phyloP scores from a whole-genome alignment of 2,888 invertebrate genomes.

The Lasioglossum pauxillum region DNA sequence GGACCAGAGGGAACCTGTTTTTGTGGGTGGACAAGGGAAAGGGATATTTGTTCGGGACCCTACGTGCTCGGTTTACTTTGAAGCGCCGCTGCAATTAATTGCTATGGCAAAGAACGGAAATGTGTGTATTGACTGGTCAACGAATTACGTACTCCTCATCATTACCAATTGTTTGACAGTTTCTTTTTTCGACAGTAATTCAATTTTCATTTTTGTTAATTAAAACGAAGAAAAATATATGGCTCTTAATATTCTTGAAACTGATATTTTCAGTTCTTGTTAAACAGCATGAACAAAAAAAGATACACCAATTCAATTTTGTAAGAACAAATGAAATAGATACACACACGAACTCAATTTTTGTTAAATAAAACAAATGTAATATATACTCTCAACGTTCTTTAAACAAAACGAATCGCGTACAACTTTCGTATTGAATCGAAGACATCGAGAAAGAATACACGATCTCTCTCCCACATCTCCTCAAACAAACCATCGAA shows the following conservation, averaged over 20 bases:
- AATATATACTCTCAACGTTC: neutral
- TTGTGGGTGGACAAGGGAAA: neutral
- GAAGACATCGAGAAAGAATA: neutral
- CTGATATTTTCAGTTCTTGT: neutral
- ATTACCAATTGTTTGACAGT: neutral
- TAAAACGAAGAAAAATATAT: neutral
- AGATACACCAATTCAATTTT: neutral
- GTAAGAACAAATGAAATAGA: neutral
- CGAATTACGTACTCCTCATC: slow-evolving; percentile 28
- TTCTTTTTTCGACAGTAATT: neutral
- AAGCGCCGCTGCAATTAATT: slow-evolving; percentile 40
- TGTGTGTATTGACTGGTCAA: slow-evolving; percentile 21
- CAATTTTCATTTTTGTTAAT: neutral
- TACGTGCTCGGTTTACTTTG: slow-evolving; percentile 33
- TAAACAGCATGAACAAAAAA: neutral
- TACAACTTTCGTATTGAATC: neutral
- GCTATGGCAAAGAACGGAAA: slow-evolving; percentile 25
- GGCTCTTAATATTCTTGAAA: too few relatives aligned
- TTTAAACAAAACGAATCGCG: neutral
- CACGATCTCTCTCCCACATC: neutral
- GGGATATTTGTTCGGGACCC: slow-evolving; percentile 14
- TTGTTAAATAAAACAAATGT: neutral
- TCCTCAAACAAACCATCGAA: neutral
- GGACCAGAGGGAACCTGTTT: slow-evolving; percentile 9
- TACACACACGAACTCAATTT: neutral